A percentile compares a stretch with the other conserved stretches of the same genome.
Conservation (phyloP, 2,113 vertebrate genomes). For the Salvelinus sp. region DNA sequence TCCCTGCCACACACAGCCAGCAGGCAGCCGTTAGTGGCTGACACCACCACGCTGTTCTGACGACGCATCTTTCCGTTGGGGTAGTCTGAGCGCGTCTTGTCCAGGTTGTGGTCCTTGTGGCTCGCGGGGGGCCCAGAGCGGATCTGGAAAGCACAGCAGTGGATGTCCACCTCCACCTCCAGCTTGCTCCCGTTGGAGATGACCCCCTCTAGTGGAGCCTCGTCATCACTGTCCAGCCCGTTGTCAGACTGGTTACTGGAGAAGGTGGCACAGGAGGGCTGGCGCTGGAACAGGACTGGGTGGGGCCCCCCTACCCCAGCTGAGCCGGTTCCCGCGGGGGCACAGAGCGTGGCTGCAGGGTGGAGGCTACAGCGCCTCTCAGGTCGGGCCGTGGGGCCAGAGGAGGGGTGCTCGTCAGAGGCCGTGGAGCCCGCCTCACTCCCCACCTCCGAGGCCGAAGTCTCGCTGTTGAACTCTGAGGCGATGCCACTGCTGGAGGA, state of each 20-base stretch:
- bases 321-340: constrained; percentile 55
- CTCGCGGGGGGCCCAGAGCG: constrained; percentile 63
- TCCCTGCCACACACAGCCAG: constrained; percentile 80
- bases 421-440: constrained; percentile 96
- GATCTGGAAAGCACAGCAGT: constrained; percentile 86
- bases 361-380: constrained; percentile 92
- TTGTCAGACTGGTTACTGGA: constrained; percentile 96
- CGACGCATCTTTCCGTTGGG: constrained; percentile 75
- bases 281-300: constrained; percentile 84
- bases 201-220: constrained; percentile 88
- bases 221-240: constrained; percentile 92
- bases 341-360: constrained; percentile 75
- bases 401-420: constrained; percentile 84
- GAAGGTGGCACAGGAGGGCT: constrained; percentile 88
- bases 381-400: constrained; percentile 75
- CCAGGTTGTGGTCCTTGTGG: constrained; percentile 53
- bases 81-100: constrained; percentile 68
- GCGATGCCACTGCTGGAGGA: constrained; percentile 88
- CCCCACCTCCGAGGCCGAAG: constrained; percentile 91
- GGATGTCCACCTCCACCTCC: constrained; percentile 97
- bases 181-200: constrained; percentile 92
- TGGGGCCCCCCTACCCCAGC: constrained; percentile 46
- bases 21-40: constrained; percentile 77
- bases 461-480: constrained; percentile 91
- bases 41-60: constrained; percentile 88